Percentiles rank a stretch among this genome's conserved stretches.
phyloP scores from a whole-genome alignment of 2,113 vertebrate genomes.

The Mesoclemmys tuberculata region DNA sequence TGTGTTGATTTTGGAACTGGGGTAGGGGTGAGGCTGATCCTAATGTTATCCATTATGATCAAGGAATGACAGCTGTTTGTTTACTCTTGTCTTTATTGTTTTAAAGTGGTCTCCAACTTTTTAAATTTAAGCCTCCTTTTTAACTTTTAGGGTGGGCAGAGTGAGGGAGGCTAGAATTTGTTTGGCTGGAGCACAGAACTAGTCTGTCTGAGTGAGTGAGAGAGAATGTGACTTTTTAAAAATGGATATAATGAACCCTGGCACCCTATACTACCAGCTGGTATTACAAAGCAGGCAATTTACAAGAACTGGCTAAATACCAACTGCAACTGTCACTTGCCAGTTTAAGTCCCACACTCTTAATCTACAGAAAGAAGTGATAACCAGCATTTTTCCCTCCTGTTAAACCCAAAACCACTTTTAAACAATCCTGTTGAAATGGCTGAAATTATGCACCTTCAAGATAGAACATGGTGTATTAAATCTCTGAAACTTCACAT shows the following conservation, averaged over 20 bases:
- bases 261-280: not conserved
- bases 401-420: not conserved
- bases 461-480: no score
- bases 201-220: rapidly evolving
- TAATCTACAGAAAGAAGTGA: not conserved
- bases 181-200: not conserved
- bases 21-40: no score
- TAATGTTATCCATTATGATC: not conserved
- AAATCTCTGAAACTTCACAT: no score
- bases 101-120: not conserved
- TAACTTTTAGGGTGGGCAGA: not conserved
- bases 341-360: not conserved
- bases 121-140: not conserved
- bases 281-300: not conserved
- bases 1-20: not conserved
- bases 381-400: not conserved
- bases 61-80: not conserved
- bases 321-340: not conserved
- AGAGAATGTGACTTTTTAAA: not conserved
- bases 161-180: not conserved
- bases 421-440: not conserved
- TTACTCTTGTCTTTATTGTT: no score
- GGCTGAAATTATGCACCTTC: no score
- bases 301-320: not conserved
- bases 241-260: not conserved